Evolutionary conservation across 92 coral and sea anemone genomes (phyloP).

Genomic region (Actinostola sp.): DNA sequence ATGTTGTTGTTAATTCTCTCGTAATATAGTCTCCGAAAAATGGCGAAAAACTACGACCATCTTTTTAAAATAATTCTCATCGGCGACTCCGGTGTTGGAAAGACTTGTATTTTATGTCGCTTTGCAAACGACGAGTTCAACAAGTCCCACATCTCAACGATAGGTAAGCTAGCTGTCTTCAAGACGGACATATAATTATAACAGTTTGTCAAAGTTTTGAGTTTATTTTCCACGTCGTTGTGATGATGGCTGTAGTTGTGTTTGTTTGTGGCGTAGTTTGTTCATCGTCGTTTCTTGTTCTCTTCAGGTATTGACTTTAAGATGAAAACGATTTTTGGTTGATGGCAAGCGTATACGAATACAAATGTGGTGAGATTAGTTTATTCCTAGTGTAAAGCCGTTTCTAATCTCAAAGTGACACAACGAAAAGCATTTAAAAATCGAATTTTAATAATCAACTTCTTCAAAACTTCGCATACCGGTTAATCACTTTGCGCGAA

Average conservation of each 20-base stretch:
- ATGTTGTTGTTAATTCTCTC: slow-evolving; percentile 22
- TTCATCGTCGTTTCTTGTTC: slow-evolving; percentile 13
- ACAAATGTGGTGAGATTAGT: slow-evolving; percentile 92
- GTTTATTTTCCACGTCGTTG: background rate
- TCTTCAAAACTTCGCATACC: too few relatives aligned
- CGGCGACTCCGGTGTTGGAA: slow-evolving; percentile 98
- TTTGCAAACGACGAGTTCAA: slow-evolving; percentile 97
- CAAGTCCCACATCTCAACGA: slow-evolving; percentile 94
- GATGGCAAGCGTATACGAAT: slow-evolving; percentile 93
- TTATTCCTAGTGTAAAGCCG: too few relatives aligned
- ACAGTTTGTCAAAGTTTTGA: slow-evolving; percentile 6
- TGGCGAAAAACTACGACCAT: slow-evolving; percentile 97
- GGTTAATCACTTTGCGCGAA: too few relatives aligned
- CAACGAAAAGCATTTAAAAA: too few relatives aligned
- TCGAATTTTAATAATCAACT: too few relatives aligned
- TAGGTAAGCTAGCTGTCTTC: slow-evolving; percentile 75
- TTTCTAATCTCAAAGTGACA: too few relatives aligned
- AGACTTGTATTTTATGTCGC: slow-evolving; percentile 96
- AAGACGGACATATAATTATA: slow-evolving; percentile 5
- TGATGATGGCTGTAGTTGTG: background rate
- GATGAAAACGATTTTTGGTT: slow-evolving; percentile 94
- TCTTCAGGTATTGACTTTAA: slow-evolving; percentile 91
- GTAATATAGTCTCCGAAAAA: slow-evolving; percentile 17
- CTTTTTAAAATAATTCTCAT: slow-evolving; percentile 91
- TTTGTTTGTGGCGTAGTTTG: slow-evolving; percentile 8